phyloP scores from a whole-genome alignment of 2,113 vertebrate species.

The Tylochromis polylepis region DNA sequence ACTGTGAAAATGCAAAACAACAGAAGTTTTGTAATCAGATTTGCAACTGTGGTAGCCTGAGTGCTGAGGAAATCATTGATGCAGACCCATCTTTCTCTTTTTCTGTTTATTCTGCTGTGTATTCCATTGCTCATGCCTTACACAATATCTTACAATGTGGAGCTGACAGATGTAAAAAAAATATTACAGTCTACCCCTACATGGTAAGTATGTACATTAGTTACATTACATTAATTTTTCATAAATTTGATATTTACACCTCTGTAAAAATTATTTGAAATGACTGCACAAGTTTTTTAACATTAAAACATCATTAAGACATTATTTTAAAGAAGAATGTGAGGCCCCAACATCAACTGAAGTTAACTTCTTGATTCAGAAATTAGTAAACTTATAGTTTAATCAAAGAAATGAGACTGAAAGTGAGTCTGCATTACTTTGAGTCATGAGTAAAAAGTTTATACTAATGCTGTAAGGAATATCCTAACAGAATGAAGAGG shows the following conservation, averaged over 20 bases:
- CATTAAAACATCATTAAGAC: no score
- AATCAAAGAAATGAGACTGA: not conserved
- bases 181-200: slow-evolving; percentile 68
- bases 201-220: not conserved
- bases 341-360: not conserved
- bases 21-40: slow-evolving; percentile 59
- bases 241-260: not conserved
- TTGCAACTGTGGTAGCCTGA: slow-evolving; percentile 51
- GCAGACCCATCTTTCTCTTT: slow-evolving; percentile 53
- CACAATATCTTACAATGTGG: slow-evolving; percentile 75
- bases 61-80: not conserved
- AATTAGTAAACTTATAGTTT: no score
- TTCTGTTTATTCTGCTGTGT: slow-evolving; percentile 69
- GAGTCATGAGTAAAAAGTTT: not conserved
- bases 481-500: not conserved
- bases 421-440: not conserved
- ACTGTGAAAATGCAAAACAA: not conserved
- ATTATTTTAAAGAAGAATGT: not conserved
- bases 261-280: no score
- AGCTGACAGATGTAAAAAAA: slow-evolving; percentile 53
- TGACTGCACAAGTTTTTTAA: no score
- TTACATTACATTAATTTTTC: no score
- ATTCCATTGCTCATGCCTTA: slow-evolving; percentile 76
- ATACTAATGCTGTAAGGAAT: not conserved
- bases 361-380: not conserved